These are phyloP conservation scores for Lycocorax pyrrhopterus DNA, from an alignment of 2,113 vertebrate genomes.

Conservation along the genomic window DNA sequence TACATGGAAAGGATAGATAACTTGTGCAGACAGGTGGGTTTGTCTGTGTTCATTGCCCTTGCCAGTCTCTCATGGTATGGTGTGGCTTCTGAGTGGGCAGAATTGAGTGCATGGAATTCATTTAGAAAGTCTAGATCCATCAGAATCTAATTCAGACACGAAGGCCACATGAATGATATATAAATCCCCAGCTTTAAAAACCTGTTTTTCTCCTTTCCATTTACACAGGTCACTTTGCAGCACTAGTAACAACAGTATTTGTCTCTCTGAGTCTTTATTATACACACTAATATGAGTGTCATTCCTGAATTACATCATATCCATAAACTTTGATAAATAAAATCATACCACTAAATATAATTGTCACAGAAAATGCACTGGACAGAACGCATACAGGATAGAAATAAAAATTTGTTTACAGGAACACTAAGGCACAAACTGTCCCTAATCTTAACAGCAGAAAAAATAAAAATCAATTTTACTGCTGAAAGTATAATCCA, in stretches of 20 bases:
- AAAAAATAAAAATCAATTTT: background rate
- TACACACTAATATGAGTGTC: background rate
- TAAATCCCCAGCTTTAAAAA: background rate
- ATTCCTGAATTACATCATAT: background rate
- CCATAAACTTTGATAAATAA: background rate
- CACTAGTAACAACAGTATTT: background rate
- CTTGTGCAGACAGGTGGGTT: background rate
- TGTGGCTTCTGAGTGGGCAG: background rate
- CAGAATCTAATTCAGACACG: background rate
- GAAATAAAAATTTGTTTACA: background rate
- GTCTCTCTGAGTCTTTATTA: background rate
- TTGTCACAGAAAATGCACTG: background rate
- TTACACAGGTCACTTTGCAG: background rate
- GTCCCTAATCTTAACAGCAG: background rate
- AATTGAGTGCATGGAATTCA: fast-evolving
- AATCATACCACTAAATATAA: background rate
- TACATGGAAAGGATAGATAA: background rate
- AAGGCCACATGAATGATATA: background rate
- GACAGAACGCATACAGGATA: background rate
- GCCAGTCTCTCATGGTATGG: too few species aligned
- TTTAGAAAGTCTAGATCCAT: background rate
- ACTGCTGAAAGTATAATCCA: background rate
- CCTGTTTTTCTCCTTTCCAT: background rate
- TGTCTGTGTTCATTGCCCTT: background rate
- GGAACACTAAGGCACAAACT: background rate